phyloP scores from a whole-genome alignment of 2,797 vertebrate genomes.

The Eospalax fontanierii region DNA sequence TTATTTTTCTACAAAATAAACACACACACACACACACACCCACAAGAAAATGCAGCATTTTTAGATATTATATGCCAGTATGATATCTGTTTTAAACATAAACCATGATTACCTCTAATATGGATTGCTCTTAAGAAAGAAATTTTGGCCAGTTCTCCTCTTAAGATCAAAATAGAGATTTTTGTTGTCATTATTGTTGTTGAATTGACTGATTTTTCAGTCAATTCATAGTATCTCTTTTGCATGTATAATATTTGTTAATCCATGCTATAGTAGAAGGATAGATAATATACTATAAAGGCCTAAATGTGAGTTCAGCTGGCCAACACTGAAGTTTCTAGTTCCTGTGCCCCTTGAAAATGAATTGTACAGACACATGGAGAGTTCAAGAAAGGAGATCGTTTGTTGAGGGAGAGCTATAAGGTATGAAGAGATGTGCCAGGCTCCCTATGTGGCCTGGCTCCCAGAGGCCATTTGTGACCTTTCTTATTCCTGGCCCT shows the following conservation, averaged over 20 bases:
- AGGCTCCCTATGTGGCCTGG: background rate
- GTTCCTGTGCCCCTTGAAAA: background rate
- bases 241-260: background rate
- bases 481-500: too few species aligned
- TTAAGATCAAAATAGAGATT: conserved; percentile 45
- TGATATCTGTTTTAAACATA: conserved; percentile 54
- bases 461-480: too few species aligned
- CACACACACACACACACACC: too few species aligned
- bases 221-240: background rate
- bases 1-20: background rate
- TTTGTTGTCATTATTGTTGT: too few species aligned
- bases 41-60: background rate
- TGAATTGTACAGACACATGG: background rate
- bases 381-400: background rate
- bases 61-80: background rate
- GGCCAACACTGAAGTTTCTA: too few species aligned
- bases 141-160: conserved; percentile 22
- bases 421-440: too few species aligned
- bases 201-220: conserved; percentile 12
- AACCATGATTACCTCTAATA: conserved; percentile 13
- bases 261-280: background rate
- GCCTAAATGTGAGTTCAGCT: background rate
- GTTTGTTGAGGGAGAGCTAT: background rate
- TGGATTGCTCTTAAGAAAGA: conserved; percentile 30
- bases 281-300: background rate